Percentiles rank a stretch among this genome's conserved stretches.
Evolutionary conservation across 2,797 vertebrate species (phyloP).

Genomic region (Petrocephalus schoutedeni): DNA sequence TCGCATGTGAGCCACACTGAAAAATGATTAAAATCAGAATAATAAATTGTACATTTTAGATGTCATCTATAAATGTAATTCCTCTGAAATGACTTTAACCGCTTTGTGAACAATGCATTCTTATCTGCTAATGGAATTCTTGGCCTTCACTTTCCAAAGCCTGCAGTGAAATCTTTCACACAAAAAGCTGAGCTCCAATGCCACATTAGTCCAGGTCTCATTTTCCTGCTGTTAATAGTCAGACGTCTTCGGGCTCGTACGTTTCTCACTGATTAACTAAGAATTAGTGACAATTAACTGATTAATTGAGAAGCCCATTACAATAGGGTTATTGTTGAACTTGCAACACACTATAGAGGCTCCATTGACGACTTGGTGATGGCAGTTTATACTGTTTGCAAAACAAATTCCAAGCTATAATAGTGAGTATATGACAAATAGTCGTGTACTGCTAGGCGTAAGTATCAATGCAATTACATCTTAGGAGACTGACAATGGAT

Average conservation of each 20-base stretch:
- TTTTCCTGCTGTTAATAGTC: background rate
- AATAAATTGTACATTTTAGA: background rate
- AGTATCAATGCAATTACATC: background rate
- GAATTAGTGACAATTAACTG: conserved; percentile 12
- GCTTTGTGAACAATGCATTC: background rate
- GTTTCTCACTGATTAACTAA: background rate
- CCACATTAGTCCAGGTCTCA: background rate
- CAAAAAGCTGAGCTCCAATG: background rate
- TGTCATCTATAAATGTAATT: background rate
- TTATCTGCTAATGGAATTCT: background rate
- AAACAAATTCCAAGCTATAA: background rate
- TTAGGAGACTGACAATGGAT: background rate
- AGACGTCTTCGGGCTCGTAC: background rate
- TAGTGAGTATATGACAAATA: background rate
- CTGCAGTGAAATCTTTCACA: background rate
- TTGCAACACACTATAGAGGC: background rate
- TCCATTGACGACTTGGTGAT: background rate
- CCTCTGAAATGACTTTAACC: background rate
- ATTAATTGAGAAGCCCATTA: conserved; percentile 5
- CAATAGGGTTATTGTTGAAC: background rate
- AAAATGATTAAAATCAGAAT: background rate
- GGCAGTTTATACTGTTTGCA: background rate
- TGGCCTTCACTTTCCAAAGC: background rate
- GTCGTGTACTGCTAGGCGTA: background rate
- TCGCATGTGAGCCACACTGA: background rate